Evolutionary conservation across 2,888 invertebrate species (phyloP).

Genomic region (Ophonus ardosiacus): DNA sequence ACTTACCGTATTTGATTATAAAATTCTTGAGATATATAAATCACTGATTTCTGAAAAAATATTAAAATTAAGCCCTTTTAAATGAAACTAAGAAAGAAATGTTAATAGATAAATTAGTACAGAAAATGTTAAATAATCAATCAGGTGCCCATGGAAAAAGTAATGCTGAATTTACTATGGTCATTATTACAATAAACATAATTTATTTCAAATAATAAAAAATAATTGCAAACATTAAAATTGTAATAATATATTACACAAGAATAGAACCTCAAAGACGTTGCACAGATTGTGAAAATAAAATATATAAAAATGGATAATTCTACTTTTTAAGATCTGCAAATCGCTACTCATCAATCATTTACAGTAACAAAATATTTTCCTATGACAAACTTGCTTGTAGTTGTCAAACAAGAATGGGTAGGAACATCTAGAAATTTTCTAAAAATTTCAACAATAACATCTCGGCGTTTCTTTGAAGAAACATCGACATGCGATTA

Average conservation of each 20-base stretch:
- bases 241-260: conserved; percentile 64
- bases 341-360: conserved; percentile 50
- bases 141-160: conserved; percentile 16
- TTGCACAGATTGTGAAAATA: conserved; percentile 52
- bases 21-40: neutral
- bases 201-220: conserved; percentile 64
- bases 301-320: conserved; percentile 53
- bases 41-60: neutral
- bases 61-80: neutral
- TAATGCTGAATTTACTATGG: conserved; percentile 27
- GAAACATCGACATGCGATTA: conserved; percentile 48
- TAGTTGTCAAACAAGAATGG: conserved; percentile 46
- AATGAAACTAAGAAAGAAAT: neutral
- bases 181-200: conserved; percentile 59
- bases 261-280: conserved; percentile 59
- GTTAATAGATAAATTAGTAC: neutral
- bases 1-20: neutral
- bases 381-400: conserved; percentile 58
- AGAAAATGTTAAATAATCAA: conserved; percentile 15
- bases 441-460: conserved; percentile 42
- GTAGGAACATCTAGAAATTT: conserved; percentile 45
- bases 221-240: conserved; percentile 63
- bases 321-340: conserved; percentile 43
- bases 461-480: conserved; percentile 31
- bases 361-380: conserved; percentile 57